Conservation (phyloP, 2,797 vertebrate species). For the Lepilemur ruficaudatus region DNA sequence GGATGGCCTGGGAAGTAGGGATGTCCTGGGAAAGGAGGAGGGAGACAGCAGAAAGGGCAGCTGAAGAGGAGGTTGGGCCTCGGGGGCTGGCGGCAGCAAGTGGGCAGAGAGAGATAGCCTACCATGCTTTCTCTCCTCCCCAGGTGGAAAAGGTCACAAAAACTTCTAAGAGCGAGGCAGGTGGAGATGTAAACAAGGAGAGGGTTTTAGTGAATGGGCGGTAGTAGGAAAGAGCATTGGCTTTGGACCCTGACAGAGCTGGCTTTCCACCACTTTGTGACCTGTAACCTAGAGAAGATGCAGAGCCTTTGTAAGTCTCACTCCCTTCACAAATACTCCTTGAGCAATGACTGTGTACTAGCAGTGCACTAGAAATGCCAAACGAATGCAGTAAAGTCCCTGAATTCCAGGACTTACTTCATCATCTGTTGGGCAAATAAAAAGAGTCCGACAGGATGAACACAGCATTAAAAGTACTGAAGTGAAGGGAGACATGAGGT, state of each 20-base stretch:
- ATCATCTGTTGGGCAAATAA: not conserved
- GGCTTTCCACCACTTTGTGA: not conserved
- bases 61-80: not conserved
- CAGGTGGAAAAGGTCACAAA: not conserved
- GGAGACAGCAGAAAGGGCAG: not conserved
- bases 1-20: no score
- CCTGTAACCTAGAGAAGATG: not conserved
- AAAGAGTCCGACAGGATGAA: not conserved
- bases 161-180: not conserved
- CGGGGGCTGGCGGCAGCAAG: not conserved
- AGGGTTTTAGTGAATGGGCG: not conserved
- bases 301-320: not conserved
- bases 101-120: not conserved
- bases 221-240: not conserved
- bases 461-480: not conserved
- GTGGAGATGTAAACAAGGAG: not conserved
- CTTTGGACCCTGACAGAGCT: not conserved
- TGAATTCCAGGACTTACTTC: constrained; percentile 1
- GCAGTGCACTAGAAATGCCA: not conserved
- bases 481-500: not conserved
- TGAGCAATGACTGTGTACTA: not conserved
- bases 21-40: not conserved
- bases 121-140: not conserved
- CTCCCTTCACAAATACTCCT: not conserved
- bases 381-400: not conserved